phyloP scores from a whole-genome alignment of 2,888 invertebrate species.

The Germaria angustata region DNA sequence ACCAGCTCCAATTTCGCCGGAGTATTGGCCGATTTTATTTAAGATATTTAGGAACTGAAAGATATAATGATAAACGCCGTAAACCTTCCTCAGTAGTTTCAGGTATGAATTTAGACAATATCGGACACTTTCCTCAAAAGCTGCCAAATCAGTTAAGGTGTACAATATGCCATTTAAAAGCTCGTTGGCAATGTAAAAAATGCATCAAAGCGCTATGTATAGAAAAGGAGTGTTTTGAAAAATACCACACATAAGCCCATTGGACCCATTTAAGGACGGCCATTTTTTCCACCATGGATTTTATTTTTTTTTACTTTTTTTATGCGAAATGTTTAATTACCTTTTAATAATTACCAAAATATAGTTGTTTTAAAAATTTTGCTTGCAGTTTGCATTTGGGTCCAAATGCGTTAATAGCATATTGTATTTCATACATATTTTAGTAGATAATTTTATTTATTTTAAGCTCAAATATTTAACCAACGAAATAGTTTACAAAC shows the following conservation, averaged over 20 bases:
- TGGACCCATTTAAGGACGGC: background rate
- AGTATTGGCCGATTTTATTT: background rate
- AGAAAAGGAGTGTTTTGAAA: background rate
- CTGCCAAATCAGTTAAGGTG: background rate
- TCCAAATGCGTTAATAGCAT: background rate
- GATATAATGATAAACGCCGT: background rate
- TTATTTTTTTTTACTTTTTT: background rate
- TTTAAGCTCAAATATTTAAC: background rate
- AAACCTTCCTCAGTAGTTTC: background rate
- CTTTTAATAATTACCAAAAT: background rate
- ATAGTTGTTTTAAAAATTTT: background rate
- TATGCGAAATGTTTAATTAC: background rate
- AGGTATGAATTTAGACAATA: background rate
- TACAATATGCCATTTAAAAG: background rate
- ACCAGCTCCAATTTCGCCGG: background rate
- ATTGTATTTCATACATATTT: background rate
- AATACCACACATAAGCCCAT: constrained; percentile 4
- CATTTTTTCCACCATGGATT: background rate
- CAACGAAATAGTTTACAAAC: background rate
- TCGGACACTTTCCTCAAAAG: background rate
- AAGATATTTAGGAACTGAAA: background rate
- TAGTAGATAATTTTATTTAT: too few relatives aligned
- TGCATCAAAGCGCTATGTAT: background rate
- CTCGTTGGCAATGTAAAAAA: constrained; percentile 14
- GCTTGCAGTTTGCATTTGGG: background rate